A percentile compares a stretch with the other conserved stretches of the same genome.
These are phyloP conservation scores for Apis laboriosa DNA, from an alignment of 1,140 invertebrate genomes.

Conservation along the genomic window DNA sequence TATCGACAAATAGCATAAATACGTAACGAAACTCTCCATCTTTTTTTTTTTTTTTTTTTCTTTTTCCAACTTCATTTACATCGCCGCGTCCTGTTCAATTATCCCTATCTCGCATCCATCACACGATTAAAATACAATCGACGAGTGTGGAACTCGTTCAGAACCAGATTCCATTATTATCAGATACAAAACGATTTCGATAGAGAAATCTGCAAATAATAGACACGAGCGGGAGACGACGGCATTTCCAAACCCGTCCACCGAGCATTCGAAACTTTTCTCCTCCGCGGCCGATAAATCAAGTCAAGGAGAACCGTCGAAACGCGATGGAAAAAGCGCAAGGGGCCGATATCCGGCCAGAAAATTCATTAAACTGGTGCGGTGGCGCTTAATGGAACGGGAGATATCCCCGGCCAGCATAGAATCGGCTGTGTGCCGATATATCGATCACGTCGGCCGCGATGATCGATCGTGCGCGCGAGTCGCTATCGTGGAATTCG, in stretches of 20 bases:
- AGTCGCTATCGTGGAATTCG: conserved; percentile 65
- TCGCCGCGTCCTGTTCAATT: background rate
- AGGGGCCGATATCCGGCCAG: conserved; percentile 30
- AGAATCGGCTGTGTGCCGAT: conserved; percentile 43
- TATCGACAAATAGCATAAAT: no score
- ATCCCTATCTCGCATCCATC: background rate
- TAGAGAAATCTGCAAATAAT: conserved; percentile 9
- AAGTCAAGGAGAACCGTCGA: conserved; percentile 48
- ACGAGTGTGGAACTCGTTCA: background rate
- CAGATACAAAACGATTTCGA: background rate
- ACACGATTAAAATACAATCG: background rate
- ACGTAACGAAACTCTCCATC: no score
- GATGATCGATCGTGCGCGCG: conserved; percentile 68
- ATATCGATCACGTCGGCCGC: conserved; percentile 57
- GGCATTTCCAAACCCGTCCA: conserved; percentile 2
- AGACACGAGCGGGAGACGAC: background rate
- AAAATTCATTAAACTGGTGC: conserved; percentile 45
- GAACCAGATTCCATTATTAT: background rate
- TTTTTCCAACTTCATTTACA: no score
- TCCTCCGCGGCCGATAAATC: conserved; percentile 40
- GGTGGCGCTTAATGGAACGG: conserved; percentile 48
- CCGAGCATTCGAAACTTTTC: conserved; percentile 8
- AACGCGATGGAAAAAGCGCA: conserved; percentile 34
- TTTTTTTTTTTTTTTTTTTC: no score
- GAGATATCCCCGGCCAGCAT: conserved; percentile 32